Evolutionary conservation across 1,140 invertebrate species (phyloP).

Genomic region (Metaphire vulgaris): DNA sequence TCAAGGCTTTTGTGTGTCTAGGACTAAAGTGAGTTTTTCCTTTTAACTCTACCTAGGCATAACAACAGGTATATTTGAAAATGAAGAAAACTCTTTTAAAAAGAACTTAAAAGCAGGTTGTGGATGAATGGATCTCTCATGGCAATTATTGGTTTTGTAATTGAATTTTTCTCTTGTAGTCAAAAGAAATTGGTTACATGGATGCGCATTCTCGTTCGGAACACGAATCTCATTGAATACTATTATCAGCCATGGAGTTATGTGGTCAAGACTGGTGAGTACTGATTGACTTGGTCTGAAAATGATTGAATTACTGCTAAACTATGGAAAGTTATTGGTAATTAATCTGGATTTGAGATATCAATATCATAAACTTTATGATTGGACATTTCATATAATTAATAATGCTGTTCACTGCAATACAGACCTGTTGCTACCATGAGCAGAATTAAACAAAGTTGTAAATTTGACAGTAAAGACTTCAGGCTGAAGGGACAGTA

Average conservation of each 20-base stretch:
- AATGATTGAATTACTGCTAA: not conserved
- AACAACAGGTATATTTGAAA: not conserved
- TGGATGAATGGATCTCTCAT: too few relatives aligned
- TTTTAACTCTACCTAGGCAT: not conserved
- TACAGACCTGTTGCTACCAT: too few relatives aligned
- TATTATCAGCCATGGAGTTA: slow-evolving; percentile 94
- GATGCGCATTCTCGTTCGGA: slow-evolving; percentile 86
- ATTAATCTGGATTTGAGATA: not conserved
- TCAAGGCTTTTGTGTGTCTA: slow-evolving; percentile 95
- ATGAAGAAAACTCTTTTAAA: not conserved
- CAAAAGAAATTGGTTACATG: slow-evolving; percentile 82
- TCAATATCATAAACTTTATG: not conserved
- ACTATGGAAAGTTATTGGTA: slow-evolving; percentile 1
- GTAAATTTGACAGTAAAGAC: too few relatives aligned
- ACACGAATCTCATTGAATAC: slow-evolving; percentile 74
- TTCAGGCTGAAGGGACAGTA: too few relatives aligned
- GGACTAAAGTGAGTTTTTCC: slow-evolving; percentile 75
- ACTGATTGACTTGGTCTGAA: too few relatives aligned
- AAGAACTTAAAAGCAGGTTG: too few relatives aligned
- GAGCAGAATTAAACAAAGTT: too few relatives aligned
- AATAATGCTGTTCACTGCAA: too few relatives aligned
- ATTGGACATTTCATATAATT: slow-evolving; percentile 1
- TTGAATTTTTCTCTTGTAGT: slow-evolving; percentile 58
- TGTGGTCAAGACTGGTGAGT: slow-evolving; percentile 76
- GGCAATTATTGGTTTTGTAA: too few relatives aligned